Evolutionary conservation across 2,113 vertebrate genomes (phyloP), one percentile per base, ranked within the genome.

Genomic region (Rhea pennata): DNA sequence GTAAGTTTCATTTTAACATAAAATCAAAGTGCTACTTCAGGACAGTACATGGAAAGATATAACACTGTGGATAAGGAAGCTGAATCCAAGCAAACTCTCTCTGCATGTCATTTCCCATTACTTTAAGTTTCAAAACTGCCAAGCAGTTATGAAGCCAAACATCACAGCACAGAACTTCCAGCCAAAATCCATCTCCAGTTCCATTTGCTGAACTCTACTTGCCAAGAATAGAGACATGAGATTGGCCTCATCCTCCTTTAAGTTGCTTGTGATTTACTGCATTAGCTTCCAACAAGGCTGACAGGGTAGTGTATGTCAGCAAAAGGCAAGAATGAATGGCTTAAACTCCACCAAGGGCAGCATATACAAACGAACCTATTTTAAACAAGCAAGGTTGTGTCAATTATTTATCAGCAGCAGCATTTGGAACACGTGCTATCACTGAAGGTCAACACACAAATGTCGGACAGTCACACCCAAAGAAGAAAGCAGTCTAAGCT

Each of bases 401-500:
- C 78, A 77, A 21, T 92, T 95, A 94, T 93, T 95, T 92, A 80
- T 94, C 77, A 94, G 33, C 91, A 91, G 84, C 71, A 94, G 51
- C 39, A 67, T 50, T 91, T 88, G 67, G 74, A 82, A 85, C 44
- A 9, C 0, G 3, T 44, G 51, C 61, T 92, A 5, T 16, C 87
- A 54, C 71, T 93, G 77, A 91, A 87, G 89, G 87, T 92, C 71
- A 75, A 39, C 80, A 80, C 26, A 79, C 15, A 91, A 81, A 42
- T 31, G 42, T 20, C 42, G 59, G 58, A 48, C 53, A 84, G 66
- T 53, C 64, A 89, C 50, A 87, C 31, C 39, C 36, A 66, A 89
- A 84, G 88, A 77, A 73, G 29, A 87, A 91, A 70, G 42, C 82
- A 92, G 65, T 9, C 5, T 24, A 54, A 76, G 9, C 15, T 77